Evolutionary conservation across 2,888 invertebrate genomes (phyloP).

Genomic region (Axea sp.): DNA sequence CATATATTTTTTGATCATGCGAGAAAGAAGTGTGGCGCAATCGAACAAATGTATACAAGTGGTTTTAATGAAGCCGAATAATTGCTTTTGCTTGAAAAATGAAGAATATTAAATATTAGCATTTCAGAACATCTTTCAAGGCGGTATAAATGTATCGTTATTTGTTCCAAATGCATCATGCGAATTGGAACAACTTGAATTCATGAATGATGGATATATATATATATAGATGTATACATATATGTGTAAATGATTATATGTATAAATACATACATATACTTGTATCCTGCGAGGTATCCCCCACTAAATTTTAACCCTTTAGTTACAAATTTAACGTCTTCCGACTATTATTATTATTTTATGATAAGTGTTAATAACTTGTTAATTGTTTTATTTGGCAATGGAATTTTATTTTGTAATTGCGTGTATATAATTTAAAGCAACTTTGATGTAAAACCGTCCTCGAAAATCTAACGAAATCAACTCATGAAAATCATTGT

Average conservation of each 20-base stretch:
- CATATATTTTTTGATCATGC: too few species aligned
- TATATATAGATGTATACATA: slow-evolving; percentile 23
- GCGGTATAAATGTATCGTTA: too few species aligned
- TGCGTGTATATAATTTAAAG: slow-evolving; percentile 29
- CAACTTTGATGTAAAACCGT: slow-evolving; percentile 24
- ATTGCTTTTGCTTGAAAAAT: too few species aligned
- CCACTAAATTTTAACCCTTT: slow-evolving; percentile 29
- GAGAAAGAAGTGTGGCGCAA: too few species aligned
- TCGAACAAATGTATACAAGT: too few species aligned
- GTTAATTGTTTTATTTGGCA: slow-evolving; percentile 38
- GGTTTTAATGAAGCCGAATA: too few species aligned
- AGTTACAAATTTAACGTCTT: slow-evolving; percentile 27
- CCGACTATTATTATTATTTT: slow-evolving; percentile 22
- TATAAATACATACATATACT: slow-evolving; percentile 16
- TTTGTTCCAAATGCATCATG: too few species aligned
- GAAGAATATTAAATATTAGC: too few species aligned
- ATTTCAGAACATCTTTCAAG: too few species aligned
- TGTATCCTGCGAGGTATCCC: slow-evolving; percentile 47
- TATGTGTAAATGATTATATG: slow-evolving; percentile 2
- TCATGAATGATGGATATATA: neutral
- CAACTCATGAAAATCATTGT: slow-evolving; percentile 6
- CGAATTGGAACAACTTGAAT: too few species aligned
- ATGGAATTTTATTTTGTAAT: slow-evolving; percentile 29
- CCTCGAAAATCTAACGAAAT: slow-evolving; percentile 27
- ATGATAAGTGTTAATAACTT: slow-evolving; percentile 30